These are phyloP conservation scores for Iguana delicatissima DNA, from an alignment of 2,797 vertebrate species.

Conservation along the genomic window DNA sequence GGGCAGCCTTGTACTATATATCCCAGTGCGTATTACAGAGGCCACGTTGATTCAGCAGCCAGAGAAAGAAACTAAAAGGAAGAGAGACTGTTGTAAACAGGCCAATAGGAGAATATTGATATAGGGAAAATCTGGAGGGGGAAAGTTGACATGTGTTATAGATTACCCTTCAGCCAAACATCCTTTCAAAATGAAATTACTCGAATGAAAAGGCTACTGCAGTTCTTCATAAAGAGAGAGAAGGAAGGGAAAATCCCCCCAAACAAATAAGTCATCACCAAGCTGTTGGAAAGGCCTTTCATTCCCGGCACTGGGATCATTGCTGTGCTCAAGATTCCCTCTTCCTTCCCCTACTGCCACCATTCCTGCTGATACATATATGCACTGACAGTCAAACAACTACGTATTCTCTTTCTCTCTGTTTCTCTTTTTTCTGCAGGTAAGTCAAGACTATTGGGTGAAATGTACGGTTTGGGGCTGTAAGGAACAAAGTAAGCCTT, in stretches of 20 bases:
- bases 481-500: conserved; percentile 75
- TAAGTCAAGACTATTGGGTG: conserved; percentile 77
- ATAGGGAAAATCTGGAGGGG: conserved; percentile 4
- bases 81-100: not conserved
- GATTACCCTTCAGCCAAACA: conserved; percentile 41
- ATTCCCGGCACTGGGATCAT: not conserved
- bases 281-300: conserved; percentile 30
- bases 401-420: conserved; percentile 72
- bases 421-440: conserved; percentile 62
- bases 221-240: conserved; percentile 48
- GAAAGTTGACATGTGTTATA: conserved; percentile 24
- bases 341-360: conserved; percentile 50
- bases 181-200: conserved; percentile 53
- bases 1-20: not conserved
- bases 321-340: conserved; percentile 20
- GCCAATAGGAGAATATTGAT: conserved; percentile 2
- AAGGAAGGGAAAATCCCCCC: not conserved
- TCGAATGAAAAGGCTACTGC: conserved; percentile 23
- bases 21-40: conserved; percentile 1
- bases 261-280: conserved; percentile 45
- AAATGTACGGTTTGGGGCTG: conserved; percentile 63
- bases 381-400: conserved; percentile 26
- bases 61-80: not conserved
- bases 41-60: not conserved
- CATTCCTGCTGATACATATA: not conserved